phyloP scores from a whole-genome alignment of 2,113 vertebrate genomes.

The Aleadryas rufinucha region DNA sequence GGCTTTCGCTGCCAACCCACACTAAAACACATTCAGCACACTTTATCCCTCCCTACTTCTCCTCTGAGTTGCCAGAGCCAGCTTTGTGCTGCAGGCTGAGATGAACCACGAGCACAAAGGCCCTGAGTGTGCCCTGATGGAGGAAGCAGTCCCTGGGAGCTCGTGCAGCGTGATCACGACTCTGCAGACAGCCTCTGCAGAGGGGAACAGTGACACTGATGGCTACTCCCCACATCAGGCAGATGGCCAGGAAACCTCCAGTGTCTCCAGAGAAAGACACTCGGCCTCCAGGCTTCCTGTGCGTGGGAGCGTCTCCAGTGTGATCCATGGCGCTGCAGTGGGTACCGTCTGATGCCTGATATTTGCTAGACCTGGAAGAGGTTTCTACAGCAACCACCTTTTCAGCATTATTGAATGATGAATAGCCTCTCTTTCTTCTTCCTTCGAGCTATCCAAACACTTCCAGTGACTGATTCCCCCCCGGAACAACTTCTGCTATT shows the following conservation, averaged over 20 bases:
- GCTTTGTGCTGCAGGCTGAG: neutral
- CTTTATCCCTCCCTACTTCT: neutral
- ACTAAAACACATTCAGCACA: neutral
- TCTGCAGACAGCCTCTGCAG: neutral
- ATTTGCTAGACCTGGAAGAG: neutral
- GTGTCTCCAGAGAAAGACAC: neutral
- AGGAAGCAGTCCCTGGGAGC: fast-evolving
- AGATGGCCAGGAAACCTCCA: neutral
- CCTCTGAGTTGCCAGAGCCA: neutral
- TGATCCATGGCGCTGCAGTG: neutral
- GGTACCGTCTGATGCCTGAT: neutral
- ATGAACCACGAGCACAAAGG: neutral
- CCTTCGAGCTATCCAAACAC: neutral
- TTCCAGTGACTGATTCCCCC: neutral
- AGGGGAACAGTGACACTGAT: neutral
- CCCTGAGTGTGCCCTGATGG: neutral
- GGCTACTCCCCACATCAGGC: neutral
- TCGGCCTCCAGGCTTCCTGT: neutral
- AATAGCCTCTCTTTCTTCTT: neutral
- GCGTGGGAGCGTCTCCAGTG: neutral
- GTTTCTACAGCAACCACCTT: constrained; percentile 23
- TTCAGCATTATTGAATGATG: neutral
- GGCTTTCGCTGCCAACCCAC: neutral
- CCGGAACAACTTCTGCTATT: neutral
- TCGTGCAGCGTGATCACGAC: fast-evolving